Percentiles rank a stretch among this genome's conserved stretches.
Conservation (phyloP, 2,797 vertebrate species). For the Melanotaenia nigrans region DNA sequence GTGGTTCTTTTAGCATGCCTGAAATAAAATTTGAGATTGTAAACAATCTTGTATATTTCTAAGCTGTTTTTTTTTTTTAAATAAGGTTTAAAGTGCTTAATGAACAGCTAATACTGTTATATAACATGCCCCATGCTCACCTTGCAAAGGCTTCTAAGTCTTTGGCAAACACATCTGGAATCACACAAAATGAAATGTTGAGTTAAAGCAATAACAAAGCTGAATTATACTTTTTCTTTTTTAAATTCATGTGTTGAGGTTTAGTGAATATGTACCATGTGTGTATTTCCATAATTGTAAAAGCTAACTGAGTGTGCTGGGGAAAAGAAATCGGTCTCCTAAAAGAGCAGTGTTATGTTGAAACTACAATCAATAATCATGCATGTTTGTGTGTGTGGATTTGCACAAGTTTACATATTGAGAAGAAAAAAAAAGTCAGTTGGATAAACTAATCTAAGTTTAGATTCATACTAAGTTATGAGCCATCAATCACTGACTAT, state of each 20-base stretch:
- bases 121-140: conserved; percentile 67
- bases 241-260: background rate
- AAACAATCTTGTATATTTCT: background rate
- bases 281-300: background rate
- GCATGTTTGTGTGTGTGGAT: background rate
- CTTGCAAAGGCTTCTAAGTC: conserved; percentile 95
- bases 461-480: too few species aligned
- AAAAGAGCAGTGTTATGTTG: background rate
- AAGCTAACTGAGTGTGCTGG: too few species aligned
- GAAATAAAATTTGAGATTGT: conserved; percentile 10
- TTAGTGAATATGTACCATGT: background rate
- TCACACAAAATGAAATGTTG: background rate
- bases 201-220: background rate
- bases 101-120: background rate
- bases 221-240: background rate
- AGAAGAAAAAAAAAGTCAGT: background rate
- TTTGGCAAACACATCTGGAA: conserved; percentile 90
- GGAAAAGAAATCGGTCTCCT: background rate
- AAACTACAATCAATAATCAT: background rate
- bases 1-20: conserved; percentile 94
- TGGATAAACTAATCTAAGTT: background rate
- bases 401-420: background rate
- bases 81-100: too few species aligned
- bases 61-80: background rate
- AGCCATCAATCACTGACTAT: too few species aligned